Evolutionary conservation across 2,113 vertebrate species (phyloP), one percentile per base, ranked within the genome.

Genomic region (Scortum barcoo): DNA sequence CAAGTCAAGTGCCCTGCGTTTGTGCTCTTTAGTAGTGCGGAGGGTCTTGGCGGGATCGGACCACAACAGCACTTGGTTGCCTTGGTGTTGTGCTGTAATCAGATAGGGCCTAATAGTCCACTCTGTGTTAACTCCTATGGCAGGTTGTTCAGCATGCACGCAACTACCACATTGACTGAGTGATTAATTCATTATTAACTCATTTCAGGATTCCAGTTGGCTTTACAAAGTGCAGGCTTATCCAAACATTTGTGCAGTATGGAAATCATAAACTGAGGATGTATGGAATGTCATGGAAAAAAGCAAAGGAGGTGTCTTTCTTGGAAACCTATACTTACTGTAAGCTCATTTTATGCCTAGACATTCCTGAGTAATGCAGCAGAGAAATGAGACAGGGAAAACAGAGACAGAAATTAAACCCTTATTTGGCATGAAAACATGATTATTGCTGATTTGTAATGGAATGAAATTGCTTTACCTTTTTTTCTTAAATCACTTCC

Each of bases 41-140:
- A 84, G 51, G 74, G 75, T 86, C 72, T 86, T 76, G 62, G 74
- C 28, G 24, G 69, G 53, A 84, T 61, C 61, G 80, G 66, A 71
- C 48, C 86, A 78, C 67, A 83, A 85, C 62, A 75, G 77, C 72
- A 63, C 72, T 86, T 33, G 42, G 92, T 91, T 87, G 74, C 90
- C 78, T 65, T 69, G 83, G 92, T 76, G 46, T 86, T 72, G 42
- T 73, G 22, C 58, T 71, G 73, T 78, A 91, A 91, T 87, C 84
- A 88, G 87, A 90, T 88, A 77, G 53, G 77, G 51, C 46, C 60
- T 86, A 88, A 89, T 88, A 28, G 80, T 78, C 78, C 5, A 3
- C 51, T 48, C 73, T 81, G 50, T 36, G 62, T 63, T 73, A 68
- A 81, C 50, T 85, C 33, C 28, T 76, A 22, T 77, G 65, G 75